Conservation (phyloP, 2,113 vertebrate genomes). For the Plectropomus leopardus region DNA sequence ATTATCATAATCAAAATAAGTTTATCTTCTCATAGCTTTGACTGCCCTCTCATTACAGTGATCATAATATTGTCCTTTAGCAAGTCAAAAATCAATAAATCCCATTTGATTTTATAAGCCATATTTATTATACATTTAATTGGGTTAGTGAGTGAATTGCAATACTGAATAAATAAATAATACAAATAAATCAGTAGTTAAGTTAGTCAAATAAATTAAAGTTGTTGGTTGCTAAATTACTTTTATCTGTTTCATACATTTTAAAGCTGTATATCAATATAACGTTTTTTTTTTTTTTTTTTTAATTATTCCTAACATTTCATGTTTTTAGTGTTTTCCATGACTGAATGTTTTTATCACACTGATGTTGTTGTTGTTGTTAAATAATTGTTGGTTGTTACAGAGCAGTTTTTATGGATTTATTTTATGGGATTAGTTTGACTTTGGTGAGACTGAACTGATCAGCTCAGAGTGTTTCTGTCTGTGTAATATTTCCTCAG, state of each 20-base stretch:
- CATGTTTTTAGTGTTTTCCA: not conserved
- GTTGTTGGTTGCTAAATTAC: not conserved
- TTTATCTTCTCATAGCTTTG: too few relatives aligned
- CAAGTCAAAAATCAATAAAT: not conserved
- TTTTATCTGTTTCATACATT: not conserved
- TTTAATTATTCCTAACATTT: not conserved
- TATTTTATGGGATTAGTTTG: not conserved
- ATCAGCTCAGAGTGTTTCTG: not conserved
- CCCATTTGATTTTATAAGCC: too few relatives aligned
- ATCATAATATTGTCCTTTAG: too few relatives aligned
- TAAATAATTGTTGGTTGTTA: not conserved
- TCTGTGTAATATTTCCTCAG: not conserved
- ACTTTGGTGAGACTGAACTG: not conserved
- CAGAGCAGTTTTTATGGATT: not conserved
- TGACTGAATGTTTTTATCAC: conserved; percentile 5
- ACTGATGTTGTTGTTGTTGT: not conserved
- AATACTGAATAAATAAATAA: not conserved
- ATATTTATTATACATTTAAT: not conserved
- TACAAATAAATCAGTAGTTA: not conserved
- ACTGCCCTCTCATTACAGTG: not conserved
- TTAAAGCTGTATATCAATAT: not conserved
- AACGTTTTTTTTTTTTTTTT: not conserved
- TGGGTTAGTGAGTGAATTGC: not conserved
- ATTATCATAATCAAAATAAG: too few relatives aligned
- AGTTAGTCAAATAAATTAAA: not conserved